These are phyloP conservation scores for Ceraclea dissimilis DNA, from an alignment of 2,888 invertebrate genomes.

Conservation along the genomic window DNA sequence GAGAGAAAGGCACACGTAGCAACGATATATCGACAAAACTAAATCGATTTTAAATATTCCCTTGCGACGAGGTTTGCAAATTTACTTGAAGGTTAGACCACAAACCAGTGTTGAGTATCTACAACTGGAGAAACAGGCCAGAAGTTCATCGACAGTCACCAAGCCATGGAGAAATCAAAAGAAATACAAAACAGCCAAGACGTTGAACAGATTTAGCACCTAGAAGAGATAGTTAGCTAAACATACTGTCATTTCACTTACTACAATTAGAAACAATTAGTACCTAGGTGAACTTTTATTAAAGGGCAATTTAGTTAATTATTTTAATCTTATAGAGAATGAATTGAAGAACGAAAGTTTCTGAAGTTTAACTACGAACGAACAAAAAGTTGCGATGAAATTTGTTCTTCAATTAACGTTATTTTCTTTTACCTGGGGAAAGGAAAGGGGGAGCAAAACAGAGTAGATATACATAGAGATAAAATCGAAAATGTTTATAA, in stretches of 20 bases:
- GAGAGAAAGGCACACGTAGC: neutral
- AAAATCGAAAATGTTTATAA: no score
- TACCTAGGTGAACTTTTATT: no score
- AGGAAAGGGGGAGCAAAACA: no score
- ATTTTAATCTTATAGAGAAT: no score
- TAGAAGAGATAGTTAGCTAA: neutral
- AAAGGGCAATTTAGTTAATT: no score
- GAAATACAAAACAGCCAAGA: neutral
- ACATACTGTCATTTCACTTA: neutral
- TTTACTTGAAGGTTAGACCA: neutral
- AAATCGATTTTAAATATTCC: neutral
- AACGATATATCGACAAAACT: neutral
- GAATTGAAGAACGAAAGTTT: no score
- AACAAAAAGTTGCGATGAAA: no score
- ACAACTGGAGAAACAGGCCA: slow-evolving; percentile 16
- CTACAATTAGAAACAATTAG: no score
- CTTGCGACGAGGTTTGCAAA: neutral
- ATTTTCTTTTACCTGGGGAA: no score
- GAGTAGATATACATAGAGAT: no score
- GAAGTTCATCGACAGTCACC: slow-evolving; percentile 12
- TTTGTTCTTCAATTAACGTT: no score
- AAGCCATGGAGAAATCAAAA: neutral
- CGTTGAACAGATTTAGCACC: neutral
- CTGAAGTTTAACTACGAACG: no score
- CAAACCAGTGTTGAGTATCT: neutral